A percentile compares a stretch with the other conserved stretches of the same genome.
Conservation (phyloP, 2,113 vertebrate species). For the Rallus limicola region DNA sequence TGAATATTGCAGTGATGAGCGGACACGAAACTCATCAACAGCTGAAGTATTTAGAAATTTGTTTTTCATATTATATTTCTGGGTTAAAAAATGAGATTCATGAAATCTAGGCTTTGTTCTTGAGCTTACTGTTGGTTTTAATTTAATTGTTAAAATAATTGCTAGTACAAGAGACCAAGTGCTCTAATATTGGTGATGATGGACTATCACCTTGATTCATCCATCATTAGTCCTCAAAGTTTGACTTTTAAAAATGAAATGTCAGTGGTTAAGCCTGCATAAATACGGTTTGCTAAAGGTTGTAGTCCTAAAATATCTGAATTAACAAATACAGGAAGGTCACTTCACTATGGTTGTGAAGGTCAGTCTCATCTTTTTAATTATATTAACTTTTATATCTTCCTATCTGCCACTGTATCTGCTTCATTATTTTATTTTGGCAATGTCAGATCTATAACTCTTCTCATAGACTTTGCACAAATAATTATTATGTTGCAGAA, state of each 20-base stretch:
- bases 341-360: not conserved
- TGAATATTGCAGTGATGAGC: not conserved
- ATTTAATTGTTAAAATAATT: not conserved
- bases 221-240: not conserved
- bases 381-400: conserved; percentile 13
- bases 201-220: not conserved
- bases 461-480: not conserved
- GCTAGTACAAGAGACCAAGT: not conserved
- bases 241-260: not conserved
- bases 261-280: not conserved
- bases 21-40: not conserved
- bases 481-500: not conserved
- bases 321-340: not conserved
- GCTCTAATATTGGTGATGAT: not conserved
- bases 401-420: not conserved
- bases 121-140: not conserved
- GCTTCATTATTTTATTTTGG: conserved; percentile 10
- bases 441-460: not conserved
- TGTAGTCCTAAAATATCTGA: not conserved
- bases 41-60: not conserved
- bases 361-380: not conserved
- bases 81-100: not conserved
- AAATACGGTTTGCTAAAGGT: not conserved
- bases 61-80: not conserved
- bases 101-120: not conserved